Conservation (phyloP, 2,888 invertebrate genomes). For the Drosophila nr. medialis region DNA sequence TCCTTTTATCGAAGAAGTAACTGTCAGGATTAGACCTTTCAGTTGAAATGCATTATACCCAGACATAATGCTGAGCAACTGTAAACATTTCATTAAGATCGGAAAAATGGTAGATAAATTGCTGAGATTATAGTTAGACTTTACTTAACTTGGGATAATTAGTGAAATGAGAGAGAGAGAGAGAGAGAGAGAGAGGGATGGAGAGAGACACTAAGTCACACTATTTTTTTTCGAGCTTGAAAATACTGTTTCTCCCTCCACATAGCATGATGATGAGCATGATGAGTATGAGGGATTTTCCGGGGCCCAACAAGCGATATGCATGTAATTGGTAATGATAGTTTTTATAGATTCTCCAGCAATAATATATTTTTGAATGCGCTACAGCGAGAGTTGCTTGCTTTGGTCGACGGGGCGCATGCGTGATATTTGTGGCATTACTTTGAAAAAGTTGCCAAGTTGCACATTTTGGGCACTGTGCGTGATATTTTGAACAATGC, state of each 20-base stretch:
- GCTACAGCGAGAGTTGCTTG: slow-evolving; percentile 23
- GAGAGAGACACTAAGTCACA: neutral
- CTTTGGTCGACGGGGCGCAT: slow-evolving; percentile 11
- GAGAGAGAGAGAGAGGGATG: neutral
- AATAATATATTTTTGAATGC: slow-evolving; percentile 10
- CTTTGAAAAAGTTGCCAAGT: neutral
- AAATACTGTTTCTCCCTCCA: neutral
- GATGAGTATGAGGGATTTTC: slow-evolving; percentile 60
- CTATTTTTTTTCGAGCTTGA: neutral
- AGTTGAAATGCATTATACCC: neutral
- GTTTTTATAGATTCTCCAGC: slow-evolving; percentile 6
- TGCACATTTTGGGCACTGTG: too few relatives aligned
- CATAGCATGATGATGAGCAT: slow-evolving; percentile 4
- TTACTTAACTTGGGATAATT: neutral
- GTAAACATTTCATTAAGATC: neutral
- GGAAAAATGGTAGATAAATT: neutral
- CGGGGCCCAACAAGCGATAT: slow-evolving; percentile 29
- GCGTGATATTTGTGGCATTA: neutral
- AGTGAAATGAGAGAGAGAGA: neutral
- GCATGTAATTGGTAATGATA: slow-evolving; percentile 46
- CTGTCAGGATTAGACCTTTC: neutral
- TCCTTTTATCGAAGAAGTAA: neutral
- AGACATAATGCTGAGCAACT: neutral
- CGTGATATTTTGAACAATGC: neutral
- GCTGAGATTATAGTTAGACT: neutral